phyloP scores from a whole-genome alignment of 2,888 invertebrate genomes.

The Hirtodrosophila alboralis region DNA sequence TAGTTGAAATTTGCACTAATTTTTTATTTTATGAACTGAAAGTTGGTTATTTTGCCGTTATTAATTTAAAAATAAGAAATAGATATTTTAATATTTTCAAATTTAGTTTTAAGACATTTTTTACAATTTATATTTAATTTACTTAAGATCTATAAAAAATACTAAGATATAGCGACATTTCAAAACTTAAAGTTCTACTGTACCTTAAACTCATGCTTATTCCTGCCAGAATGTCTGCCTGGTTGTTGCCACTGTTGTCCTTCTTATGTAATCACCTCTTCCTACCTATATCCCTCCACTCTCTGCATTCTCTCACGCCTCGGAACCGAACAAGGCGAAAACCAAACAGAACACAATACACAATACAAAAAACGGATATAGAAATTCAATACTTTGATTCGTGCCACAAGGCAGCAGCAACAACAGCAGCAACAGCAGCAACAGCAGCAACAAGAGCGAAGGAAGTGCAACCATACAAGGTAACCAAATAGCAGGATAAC shows the following conservation, averaged over 20 bases:
- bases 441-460: constrained; percentile 39
- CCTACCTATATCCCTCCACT: neutral
- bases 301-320: constrained; percentile 18
- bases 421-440: constrained; percentile 19
- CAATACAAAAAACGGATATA: constrained; percentile 82
- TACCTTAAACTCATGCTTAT: too few species aligned
- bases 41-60: too few species aligned
- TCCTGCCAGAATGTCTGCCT: neutral
- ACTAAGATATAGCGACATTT: too few species aligned
- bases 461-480: constrained; percentile 78
- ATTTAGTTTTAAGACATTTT: too few species aligned
- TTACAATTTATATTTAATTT: too few species aligned
- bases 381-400: constrained; percentile 84
- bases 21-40: too few species aligned
- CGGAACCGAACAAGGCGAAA: constrained; percentile 38
- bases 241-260: too few species aligned
- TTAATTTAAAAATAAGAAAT: too few species aligned
- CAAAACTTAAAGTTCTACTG: too few species aligned
- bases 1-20: too few species aligned
- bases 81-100: too few species aligned
- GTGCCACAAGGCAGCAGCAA: constrained; percentile 71
- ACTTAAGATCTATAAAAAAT: too few species aligned
- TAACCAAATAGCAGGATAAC: constrained; percentile 77
- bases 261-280: constrained; percentile 38
- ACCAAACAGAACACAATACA: constrained; percentile 50